Evolutionary conservation across 1,140 invertebrate genomes (phyloP).

Genomic region (Drosophila repletoides): DNA sequence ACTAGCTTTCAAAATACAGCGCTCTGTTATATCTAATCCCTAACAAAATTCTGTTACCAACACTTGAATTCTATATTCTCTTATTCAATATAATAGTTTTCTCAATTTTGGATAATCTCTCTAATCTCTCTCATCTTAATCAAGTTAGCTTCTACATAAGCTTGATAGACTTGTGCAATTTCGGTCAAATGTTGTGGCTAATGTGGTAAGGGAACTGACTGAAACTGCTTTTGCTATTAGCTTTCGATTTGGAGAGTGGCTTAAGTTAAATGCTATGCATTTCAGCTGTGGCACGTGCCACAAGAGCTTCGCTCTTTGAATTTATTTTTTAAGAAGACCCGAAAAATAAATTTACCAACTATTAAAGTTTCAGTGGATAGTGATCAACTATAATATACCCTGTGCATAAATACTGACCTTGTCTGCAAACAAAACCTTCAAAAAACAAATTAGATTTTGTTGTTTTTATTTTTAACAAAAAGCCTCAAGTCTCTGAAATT

Average conservation of each 20-base stretch:
- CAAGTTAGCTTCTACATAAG: not conserved
- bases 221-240: slow-evolving; percentile 54
- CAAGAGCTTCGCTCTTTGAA: slow-evolving; percentile 41
- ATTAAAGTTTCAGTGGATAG: too few relatives aligned
- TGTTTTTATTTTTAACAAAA: too few relatives aligned
- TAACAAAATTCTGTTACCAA: not conserved
- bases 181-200: slow-evolving; percentile 13
- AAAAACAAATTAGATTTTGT: too few relatives aligned
- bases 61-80: too few relatives aligned
- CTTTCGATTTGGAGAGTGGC: slow-evolving; percentile 76
- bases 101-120: too few relatives aligned
- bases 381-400: not conserved
- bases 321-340: slow-evolving; percentile 58
- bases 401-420: too few relatives aligned
- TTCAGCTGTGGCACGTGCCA: slow-evolving; percentile 63
- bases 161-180: slow-evolving; percentile 10
- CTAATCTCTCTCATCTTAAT: too few relatives aligned
- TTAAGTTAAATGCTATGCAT: slow-evolving; percentile 68
- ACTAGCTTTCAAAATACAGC: not conserved
- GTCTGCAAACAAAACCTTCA: too few relatives aligned
- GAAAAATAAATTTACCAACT: not conserved
- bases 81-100: not conserved
- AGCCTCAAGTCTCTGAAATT: too few relatives aligned
- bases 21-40: too few relatives aligned
- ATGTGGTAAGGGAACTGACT: slow-evolving; percentile 11